Base-by-base conservation (phyloP, 2,888 invertebrate species). In the Lochmaea crataegi region DNA sequence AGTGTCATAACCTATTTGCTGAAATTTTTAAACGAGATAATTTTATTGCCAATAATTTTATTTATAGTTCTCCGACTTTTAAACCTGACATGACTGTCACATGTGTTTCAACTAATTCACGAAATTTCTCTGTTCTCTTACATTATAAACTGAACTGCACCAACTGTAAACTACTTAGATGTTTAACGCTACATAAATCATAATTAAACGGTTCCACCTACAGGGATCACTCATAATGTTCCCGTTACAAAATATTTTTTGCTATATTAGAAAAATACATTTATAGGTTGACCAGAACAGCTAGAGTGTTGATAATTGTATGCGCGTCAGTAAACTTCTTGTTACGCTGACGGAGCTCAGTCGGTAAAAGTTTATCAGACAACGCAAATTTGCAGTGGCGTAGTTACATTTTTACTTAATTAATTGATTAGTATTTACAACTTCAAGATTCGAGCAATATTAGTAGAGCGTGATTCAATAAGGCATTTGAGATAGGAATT, bases 41-140 rank as follows among this genome's bases (percentile, higher is more conserved):
- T 70, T 75, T 72, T 72, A 72, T 70, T 69, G 72, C 61, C 69
- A 75, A 72, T 72, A 75, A 72, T 68, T 70, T 56, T 75, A 73
- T 73, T 73, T 73, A 67, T 75, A 68, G 74, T 67, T 71, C 45
- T 71, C 60, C 53, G 53, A 65, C 68, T 69, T 68, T 71, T 68
- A 66, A 66, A 66, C 32, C 18, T 66, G 56, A 26, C 66, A 57
- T 14, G 68, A 18, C 70, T 75, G 71, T 80, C 80, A 78, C 83
- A 82, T 82, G 80, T 83, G 82, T 82, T 83, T 80, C 80, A 77
- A 79, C 77, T 82, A 82, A 83, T 83, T 83, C 82, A 79, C 80
- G 78, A 80, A 81, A 82, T 81, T 61, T 63, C 42, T 42, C 42
- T 45, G 42, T 42, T 38, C 41, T 63, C 38, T 63, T 63, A 63